Base-by-base conservation (phyloP, 2,888 invertebrate genomes). In the Drosophila multiciliata region DNA sequence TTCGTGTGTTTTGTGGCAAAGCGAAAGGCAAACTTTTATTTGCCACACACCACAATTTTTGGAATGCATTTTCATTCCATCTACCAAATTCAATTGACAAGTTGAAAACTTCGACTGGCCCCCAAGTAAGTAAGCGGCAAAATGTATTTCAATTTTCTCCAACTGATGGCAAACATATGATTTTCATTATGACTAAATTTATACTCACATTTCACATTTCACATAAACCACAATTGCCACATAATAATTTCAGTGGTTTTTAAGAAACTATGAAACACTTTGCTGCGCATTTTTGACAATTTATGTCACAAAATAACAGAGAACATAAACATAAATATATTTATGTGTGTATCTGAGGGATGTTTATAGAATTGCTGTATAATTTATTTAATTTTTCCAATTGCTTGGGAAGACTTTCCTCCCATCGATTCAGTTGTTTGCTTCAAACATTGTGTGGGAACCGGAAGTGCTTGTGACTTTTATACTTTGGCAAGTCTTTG, bases 401-500 rank as follows among this genome's bases (percentile, higher is more conserved):
- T 62, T 79, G 79, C 40, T 65, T 52, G 60, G 26, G 12, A 42
- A 40, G 57, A 49, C 49, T 57, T 23, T 26, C 20, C 15, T 32
- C n/a, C 26, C n/a, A 42, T 23, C 59, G 60, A 59, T 66, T 33
- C 38, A 49, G 71, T 61, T 62, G 60, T 36, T 32, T 64, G 62
- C 66, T 78, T 75, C 53, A 65, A 67, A 35, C 66, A 49, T 53
- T 38, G 55, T 75, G 66, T 59, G 68, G 63, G 36, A 64, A 63
- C 66, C 78, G 73, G 78, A 80, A 70, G 81, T 80, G 78, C 66
- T 77, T 73, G 81, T 67, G 78, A 73, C 73, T 79, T 81, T 77
- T 81, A 67, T 77, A 78, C 68, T 76, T 73, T 71, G 68, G 73
- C 68, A 73, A 82, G 77, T 76, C 80, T 83, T 83, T 76, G 83